A percentile compares a stretch with the other conserved stretches of the same genome.
Conservation (phyloP, 2,888 invertebrate species). For the Danaus chrysippus region DNA sequence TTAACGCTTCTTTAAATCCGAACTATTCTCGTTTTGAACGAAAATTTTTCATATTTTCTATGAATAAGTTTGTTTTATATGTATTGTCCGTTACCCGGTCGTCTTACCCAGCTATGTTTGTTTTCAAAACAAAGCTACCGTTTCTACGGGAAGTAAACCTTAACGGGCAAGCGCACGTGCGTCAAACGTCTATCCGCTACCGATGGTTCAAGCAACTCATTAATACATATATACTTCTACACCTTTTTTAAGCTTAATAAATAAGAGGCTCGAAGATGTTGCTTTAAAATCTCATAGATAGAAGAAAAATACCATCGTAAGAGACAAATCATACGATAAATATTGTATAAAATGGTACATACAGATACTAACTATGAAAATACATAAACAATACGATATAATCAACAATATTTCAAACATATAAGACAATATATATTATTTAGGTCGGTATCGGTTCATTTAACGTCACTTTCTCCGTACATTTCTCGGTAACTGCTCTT, state of each 20-base stretch:
- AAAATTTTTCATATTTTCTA: too few relatives aligned
- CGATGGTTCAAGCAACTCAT: slow-evolving; percentile 9
- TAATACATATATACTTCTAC: not conserved
- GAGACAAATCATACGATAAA: too few relatives aligned
- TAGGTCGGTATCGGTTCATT: slow-evolving; percentile 52
- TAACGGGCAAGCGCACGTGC: slow-evolving; percentile 42
- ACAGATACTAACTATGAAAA: too few relatives aligned
- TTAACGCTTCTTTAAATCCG: too few relatives aligned
- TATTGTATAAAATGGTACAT: too few relatives aligned
- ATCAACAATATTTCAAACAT: slow-evolving; percentile 43
- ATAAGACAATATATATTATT: slow-evolving; percentile 44
- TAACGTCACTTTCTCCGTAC: slow-evolving; percentile 54
- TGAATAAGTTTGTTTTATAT: not conserved
- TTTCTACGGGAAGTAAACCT: slow-evolving; percentile 43
- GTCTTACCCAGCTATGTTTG: slow-evolving; percentile 30
- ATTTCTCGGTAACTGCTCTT: slow-evolving; percentile 37
- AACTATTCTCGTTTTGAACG: too few relatives aligned
- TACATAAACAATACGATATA: slow-evolving; percentile 6
- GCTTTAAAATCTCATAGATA: too few relatives aligned
- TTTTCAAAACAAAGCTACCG: slow-evolving; percentile 43
- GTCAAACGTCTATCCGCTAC: slow-evolving; percentile 29
- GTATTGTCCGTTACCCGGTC: slow-evolving; percentile 15
- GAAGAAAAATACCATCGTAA: too few relatives aligned
- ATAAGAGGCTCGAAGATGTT: too few relatives aligned
- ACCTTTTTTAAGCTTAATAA: not conserved